Conservation (phyloP, 2,888 invertebrate species). For the Tuberolachnus salignus region DNA sequence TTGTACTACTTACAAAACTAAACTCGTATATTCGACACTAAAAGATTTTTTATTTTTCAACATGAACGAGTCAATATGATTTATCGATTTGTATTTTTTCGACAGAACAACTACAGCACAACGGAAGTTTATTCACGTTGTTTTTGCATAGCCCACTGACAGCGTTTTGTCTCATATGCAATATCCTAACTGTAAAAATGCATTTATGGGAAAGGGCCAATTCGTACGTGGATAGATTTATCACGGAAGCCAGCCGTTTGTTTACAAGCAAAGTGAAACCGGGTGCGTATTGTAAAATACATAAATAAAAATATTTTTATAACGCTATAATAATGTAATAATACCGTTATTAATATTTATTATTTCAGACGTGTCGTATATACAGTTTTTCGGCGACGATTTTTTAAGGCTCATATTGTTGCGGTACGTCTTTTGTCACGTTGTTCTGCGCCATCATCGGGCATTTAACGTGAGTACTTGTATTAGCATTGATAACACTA, state of each 20-base stretch:
- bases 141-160: conserved; percentile 94
- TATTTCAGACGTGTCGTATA: conserved; percentile 70
- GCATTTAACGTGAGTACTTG: conserved; percentile 67
- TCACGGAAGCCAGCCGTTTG: conserved; percentile 84
- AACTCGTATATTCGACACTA: too few relatives aligned
- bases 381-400: conserved; percentile 93
- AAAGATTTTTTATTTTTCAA: too few relatives aligned
- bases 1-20: too few relatives aligned
- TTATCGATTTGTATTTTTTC: conserved; percentile 54
- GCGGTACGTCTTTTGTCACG: conserved; percentile 92
- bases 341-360: conserved; percentile 32
- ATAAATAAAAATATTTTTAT: too few relatives aligned
- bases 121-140: conserved; percentile 91
- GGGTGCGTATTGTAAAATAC: conserved; percentile 65
- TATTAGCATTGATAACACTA: neutral
- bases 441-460: conserved; percentile 85
- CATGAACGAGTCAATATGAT: too few relatives aligned
- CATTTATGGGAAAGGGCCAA: conserved; percentile 91
- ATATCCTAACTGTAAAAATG: conserved; percentile 82
- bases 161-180: conserved; percentile 89
- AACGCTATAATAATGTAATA: too few relatives aligned
- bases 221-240: conserved; percentile 84
- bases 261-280: conserved; percentile 77
- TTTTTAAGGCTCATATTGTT: conserved; percentile 86
- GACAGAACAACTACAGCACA: conserved; percentile 79